Evolutionary conservation across 2,888 invertebrate species (phyloP).

Genomic region (Gortyna flavago): DNA sequence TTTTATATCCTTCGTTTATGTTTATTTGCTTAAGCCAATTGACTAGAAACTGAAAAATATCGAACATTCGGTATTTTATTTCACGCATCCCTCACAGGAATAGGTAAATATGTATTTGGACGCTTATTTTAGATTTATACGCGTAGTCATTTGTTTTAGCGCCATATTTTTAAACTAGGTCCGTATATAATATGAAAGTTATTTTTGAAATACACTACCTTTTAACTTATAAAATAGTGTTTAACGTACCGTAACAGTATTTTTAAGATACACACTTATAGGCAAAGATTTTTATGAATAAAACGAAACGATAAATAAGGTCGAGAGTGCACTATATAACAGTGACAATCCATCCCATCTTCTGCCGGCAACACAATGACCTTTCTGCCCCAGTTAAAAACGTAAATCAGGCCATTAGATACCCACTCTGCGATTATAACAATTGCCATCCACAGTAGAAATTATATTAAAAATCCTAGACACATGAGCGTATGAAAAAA

Average conservation of each 20-base stretch:
- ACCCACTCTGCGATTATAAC: slow-evolving; percentile 33
- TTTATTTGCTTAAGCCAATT: slow-evolving; percentile 34
- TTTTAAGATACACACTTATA: background rate
- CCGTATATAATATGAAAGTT: background rate
- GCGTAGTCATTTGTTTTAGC: slow-evolving; percentile 20
- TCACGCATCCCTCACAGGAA: slow-evolving; percentile 10
- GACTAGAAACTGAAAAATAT: slow-evolving; percentile 37
- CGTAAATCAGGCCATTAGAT: slow-evolving; percentile 40
- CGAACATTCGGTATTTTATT: slow-evolving; percentile 26
- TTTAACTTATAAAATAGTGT: background rate
- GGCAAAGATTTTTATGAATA: background rate
- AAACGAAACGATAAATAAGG: slow-evolving; percentile 8
- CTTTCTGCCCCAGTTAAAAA: slow-evolving; percentile 34
- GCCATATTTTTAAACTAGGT: slow-evolving; percentile 19
- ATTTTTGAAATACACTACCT: background rate
- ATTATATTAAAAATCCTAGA: slow-evolving; percentile 49
- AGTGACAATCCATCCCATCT: slow-evolving; percentile 2
- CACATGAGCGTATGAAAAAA: slow-evolving; percentile 53
- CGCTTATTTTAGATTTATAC: slow-evolving; percentile 35
- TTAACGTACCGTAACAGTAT: background rate
- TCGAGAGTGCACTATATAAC: background rate
- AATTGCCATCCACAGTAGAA: slow-evolving; percentile 40
- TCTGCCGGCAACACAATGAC: slow-evolving; percentile 4
- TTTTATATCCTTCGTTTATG: slow-evolving; percentile 9
- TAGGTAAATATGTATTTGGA: slow-evolving; percentile 36